Base-by-base conservation (phyloP, 2,113 vertebrate species). In the Ptyas mucosa region DNA sequence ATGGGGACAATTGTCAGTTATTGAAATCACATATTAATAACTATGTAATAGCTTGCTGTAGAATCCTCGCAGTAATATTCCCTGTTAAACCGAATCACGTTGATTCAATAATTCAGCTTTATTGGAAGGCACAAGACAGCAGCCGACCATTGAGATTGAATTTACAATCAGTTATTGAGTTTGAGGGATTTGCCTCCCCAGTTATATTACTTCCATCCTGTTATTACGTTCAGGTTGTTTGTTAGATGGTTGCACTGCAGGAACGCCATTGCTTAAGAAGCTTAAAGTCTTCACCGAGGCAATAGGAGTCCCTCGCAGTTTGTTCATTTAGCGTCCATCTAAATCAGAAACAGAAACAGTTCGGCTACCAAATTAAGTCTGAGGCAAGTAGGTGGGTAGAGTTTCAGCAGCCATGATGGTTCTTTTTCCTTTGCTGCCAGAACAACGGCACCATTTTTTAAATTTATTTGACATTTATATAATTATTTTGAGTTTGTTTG, bases 91-190 rank as follows among this genome's bases (percentile, higher is more conserved):
- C 92, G 26, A 94, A 90, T 95, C 34, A 81, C 0, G 0, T 46
- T 95, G 55, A 94, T 94, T 89, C 91, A 92, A 81, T 90, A 94
- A 95, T 85, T 95, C n/a, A 93, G 5, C 94, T 91, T 43, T 94
- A 55, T 26, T 91, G 64, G 87, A 94, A 95, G 86, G 93, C 91
- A 95, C 89, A 93, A 91, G 23, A 93, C 18, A 55, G 20, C 54
- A 69, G 94, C 94, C 90, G 92, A 29, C 2, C 39, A 88, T 75
- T 89, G 85, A 93, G 91, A 93, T 34, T 95, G 87, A 97, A 95
- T 95, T 93, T 94, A 46, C 14, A 91, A 58, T 24, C 92, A 9
- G 1, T 94, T 96, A 93, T 0, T 95, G 88, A n/a, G 94, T 94
- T 95, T 93, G 94, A 92, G 0, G 91, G 92, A 88, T 91, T 90